Conservation (phyloP, 2,888 invertebrate genomes). For the Hyles lineata region DNA sequence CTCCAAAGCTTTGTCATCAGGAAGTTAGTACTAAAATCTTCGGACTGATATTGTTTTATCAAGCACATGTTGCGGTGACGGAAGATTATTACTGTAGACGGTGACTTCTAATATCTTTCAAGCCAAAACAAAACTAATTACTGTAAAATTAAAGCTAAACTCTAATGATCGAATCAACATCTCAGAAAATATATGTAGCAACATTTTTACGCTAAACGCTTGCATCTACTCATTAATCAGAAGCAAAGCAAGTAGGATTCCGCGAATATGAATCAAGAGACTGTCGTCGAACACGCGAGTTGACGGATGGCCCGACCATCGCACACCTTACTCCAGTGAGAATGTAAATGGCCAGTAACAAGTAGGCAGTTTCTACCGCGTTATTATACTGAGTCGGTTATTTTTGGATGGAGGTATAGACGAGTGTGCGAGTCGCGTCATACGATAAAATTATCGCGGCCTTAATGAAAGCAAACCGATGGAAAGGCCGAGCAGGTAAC, state of each 20-base stretch:
- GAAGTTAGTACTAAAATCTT: too few species aligned
- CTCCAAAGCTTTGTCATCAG: too few species aligned
- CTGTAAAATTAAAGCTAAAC: too few species aligned
- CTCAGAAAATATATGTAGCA: not conserved
- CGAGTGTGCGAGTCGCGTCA: slow-evolving; percentile 63
- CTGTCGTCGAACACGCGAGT: not conserved
- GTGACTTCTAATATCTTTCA: too few species aligned
- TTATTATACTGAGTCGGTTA: slow-evolving; percentile 60
- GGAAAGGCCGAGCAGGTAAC: slow-evolving; percentile 76
- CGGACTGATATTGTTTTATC: too few species aligned
- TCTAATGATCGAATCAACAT: not conserved
- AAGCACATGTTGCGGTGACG: too few species aligned
- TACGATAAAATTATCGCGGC: slow-evolving; percentile 81
- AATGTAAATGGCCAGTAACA: slow-evolving; percentile 34
- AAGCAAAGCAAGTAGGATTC: not conserved
- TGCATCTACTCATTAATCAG: slow-evolving; percentile 3
- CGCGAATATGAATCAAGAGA: slow-evolving; percentile 1
- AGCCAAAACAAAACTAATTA: too few species aligned
- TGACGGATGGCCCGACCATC: not conserved
- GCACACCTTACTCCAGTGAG: slow-evolving; percentile 18
- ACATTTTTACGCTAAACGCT: not conserved
- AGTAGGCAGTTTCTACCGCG: slow-evolving; percentile 54
- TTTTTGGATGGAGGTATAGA: slow-evolving; percentile 69
- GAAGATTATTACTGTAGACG: too few species aligned
- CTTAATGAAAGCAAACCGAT: slow-evolving; percentile 72